Percentiles rank a stretch among this genome's conserved stretches.
Evolutionary conservation across 2,113 vertebrate species (phyloP).

Genomic region (Mormyrus lacerda): DNA sequence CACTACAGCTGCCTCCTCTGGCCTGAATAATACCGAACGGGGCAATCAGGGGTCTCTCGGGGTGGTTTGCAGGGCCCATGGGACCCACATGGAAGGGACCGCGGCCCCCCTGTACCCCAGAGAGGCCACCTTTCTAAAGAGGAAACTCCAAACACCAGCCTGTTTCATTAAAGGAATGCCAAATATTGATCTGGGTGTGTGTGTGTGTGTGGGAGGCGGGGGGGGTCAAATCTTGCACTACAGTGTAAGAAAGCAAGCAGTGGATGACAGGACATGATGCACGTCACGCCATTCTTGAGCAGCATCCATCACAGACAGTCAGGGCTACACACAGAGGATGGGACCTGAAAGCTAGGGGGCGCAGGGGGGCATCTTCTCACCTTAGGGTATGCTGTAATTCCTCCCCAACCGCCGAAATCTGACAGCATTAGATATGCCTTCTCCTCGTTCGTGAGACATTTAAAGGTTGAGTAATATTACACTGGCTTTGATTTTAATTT

Average conservation of each 20-base stretch:
- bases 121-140: slow-evolving; percentile 63
- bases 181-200: slow-evolving; percentile 81
- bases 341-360: slow-evolving; percentile 41
- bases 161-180: slow-evolving; percentile 89
- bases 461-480: slow-evolving; percentile 11
- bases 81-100: slow-evolving; percentile 58
- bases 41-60: slow-evolving; percentile 29
- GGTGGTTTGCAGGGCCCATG: slow-evolving; percentile 35
- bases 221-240: slow-evolving; percentile 21
- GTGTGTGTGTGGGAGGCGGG: too few relatives aligned
- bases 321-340: neutral
- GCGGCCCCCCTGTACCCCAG: slow-evolving; percentile 78
- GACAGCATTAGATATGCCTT: neutral
- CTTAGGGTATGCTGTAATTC: neutral
- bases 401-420: neutral
- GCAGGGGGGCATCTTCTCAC: slow-evolving; percentile 19
- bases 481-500: slow-evolving; percentile 9
- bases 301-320: slow-evolving; percentile 29
- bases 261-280: slow-evolving; percentile 42
- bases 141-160: slow-evolving; percentile 93
- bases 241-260: slow-evolving; percentile 26
- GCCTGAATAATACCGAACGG: slow-evolving; percentile 52
- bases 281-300: slow-evolving; percentile 53
- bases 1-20: slow-evolving; percentile 37
- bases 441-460: slow-evolving; percentile 6